Conservation (phyloP, 2,797 vertebrate genomes). For the Semaprochilodus insignis region DNA sequence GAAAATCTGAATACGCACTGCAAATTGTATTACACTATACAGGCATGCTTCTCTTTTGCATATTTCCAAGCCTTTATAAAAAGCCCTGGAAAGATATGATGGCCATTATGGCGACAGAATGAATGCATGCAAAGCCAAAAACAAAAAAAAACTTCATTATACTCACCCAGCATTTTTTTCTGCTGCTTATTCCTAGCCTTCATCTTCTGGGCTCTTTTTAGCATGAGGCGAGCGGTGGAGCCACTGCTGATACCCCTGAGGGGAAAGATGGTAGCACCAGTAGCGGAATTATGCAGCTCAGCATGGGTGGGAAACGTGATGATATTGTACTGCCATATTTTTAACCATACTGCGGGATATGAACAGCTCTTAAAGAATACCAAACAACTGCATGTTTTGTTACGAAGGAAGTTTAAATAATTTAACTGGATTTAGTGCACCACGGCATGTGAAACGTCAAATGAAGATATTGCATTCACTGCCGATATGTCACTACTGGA, state of each 20-base stretch:
- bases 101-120: not conserved
- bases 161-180: constrained; percentile 79
- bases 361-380: too few relatives aligned
- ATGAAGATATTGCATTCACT: too few relatives aligned
- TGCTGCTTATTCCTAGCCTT: constrained; percentile 78
- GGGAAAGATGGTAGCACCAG: constrained; percentile 46
- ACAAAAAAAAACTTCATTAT: not conserved
- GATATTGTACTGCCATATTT: too few relatives aligned
- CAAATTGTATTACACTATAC: not conserved
- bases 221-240: constrained; percentile 87
- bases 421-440: too few relatives aligned
- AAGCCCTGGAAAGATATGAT: not conserved
- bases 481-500: too few relatives aligned
- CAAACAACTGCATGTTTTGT: too few relatives aligned
- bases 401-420: too few relatives aligned
- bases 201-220: constrained; percentile 93
- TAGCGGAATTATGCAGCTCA: not conserved
- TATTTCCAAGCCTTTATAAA: not conserved
- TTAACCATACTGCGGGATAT: too few relatives aligned
- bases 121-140: not conserved
- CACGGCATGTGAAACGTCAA: too few relatives aligned
- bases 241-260: constrained; percentile 88
- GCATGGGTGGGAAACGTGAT: too few relatives aligned
- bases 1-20: not conserved
- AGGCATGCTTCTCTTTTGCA: constrained; percentile 3